phyloP scores from a whole-genome alignment of 2,888 invertebrate genomes.

The Cartodere bifasciata region DNA sequence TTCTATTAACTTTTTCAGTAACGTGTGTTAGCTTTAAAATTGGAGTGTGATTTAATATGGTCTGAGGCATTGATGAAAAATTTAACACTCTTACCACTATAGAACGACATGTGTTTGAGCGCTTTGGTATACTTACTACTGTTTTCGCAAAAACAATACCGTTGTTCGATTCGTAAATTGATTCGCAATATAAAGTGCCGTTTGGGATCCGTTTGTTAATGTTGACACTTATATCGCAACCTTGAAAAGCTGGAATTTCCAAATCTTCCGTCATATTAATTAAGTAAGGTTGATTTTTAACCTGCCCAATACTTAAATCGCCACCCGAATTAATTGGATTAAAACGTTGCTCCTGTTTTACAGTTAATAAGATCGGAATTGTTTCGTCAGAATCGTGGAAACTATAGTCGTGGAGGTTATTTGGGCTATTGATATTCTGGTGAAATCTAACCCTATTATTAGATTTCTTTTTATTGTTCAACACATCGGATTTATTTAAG shows the following conservation, averaged over 20 bases:
- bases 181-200: slow-evolving; percentile 1
- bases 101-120: neutral
- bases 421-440: neutral
- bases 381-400: neutral
- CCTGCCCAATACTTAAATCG: neutral
- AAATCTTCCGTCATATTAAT: neutral
- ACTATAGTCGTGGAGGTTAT: neutral
- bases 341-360: neutral
- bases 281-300: neutral
- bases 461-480: neutral
- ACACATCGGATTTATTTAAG: neutral
- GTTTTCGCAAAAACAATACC: neutral
- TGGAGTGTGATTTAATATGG: neutral
- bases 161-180: neutral
- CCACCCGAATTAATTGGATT: neutral
- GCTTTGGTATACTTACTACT: neutral
- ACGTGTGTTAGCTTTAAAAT: neutral
- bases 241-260: slow-evolving; percentile 1
- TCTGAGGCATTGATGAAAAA: neutral
- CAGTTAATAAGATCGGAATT: neutral
- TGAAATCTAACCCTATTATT: neutral
- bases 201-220: neutral
- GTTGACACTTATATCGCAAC: slow-evolving; percentile 1
- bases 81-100: slow-evolving; percentile 1
- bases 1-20: neutral